Conservation (phyloP, 2,797 vertebrate species). For the Malacoctenus gilli region DNA sequence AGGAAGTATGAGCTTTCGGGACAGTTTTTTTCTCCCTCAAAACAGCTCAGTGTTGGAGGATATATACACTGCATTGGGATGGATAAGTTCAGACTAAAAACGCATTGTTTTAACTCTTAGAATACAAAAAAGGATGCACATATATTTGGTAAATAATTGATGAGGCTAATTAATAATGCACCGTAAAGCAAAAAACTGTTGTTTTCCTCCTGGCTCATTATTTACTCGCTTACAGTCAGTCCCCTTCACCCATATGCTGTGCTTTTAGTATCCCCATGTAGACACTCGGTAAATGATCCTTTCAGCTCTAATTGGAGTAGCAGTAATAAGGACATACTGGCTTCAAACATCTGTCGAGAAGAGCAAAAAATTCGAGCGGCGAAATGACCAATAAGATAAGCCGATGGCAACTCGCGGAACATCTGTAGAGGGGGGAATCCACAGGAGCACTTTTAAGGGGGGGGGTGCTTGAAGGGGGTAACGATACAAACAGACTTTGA, state of each 20-base stretch:
- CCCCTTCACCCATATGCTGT: too few relatives aligned
- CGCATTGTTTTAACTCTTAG: conserved; percentile 11
- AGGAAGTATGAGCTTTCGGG: conserved; percentile 38
- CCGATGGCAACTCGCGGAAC: conserved; percentile 34
- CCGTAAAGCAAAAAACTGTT: neutral
- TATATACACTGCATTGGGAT: conserved; percentile 29
- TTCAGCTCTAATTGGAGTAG: conserved; percentile 25
- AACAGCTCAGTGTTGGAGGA: conserved; percentile 36
- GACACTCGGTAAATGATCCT: conserved; percentile 20
- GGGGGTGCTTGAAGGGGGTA: conserved; percentile 40
- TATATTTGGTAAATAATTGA: conserved; percentile 12
- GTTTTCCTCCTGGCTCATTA: too few relatives aligned
- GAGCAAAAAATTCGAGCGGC: conserved; percentile 14
- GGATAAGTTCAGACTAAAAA: conserved; percentile 35
- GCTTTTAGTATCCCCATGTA: too few relatives aligned
- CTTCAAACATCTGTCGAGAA: conserved; percentile 28
- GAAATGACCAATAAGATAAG: conserved; percentile 39
- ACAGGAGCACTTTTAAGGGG: conserved; percentile 30
- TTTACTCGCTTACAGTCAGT: too few relatives aligned
- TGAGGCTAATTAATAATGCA: conserved; percentile 3
- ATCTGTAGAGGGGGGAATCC: conserved; percentile 38
- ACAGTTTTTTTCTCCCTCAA: conserved; percentile 39
- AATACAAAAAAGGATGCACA: conserved; percentile 21
- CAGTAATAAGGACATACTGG: conserved; percentile 19
- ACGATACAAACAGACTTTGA: conserved; percentile 49